Conservation (phyloP, 2,797 vertebrate species). For the Onychomys torridus region DNA sequence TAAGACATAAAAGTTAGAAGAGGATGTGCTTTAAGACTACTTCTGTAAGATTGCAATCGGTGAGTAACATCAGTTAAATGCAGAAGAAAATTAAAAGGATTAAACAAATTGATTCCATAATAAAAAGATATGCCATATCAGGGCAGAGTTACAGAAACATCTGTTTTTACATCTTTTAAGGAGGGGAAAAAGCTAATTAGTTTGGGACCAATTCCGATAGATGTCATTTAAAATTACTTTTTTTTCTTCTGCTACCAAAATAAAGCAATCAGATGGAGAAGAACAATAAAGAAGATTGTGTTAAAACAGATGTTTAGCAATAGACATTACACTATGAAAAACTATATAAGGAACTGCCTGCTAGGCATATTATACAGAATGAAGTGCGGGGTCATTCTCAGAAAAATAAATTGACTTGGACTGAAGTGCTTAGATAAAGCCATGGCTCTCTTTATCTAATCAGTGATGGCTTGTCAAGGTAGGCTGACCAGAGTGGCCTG, state of each 20-base stretch:
- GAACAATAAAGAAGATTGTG: constrained; percentile 72
- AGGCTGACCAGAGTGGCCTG: not conserved
- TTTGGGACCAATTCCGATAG: constrained; percentile 71
- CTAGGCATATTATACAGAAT: constrained; percentile 40
- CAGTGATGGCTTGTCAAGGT: not conserved
- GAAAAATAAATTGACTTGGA: constrained; percentile 28
- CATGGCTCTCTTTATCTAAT: constrained; percentile 11
- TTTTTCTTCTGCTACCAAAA: constrained; percentile 69
- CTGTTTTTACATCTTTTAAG: constrained; percentile 67
- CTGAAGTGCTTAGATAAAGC: not conserved
- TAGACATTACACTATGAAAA: constrained; percentile 74
- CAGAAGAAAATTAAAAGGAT: constrained; percentile 64
- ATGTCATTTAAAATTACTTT: constrained; percentile 82
- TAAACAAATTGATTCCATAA: constrained; percentile 37
- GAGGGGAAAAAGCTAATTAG: constrained; percentile 63
- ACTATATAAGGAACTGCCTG: constrained; percentile 73
- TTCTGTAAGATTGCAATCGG: constrained; percentile 49
- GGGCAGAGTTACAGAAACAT: constrained; percentile 67
- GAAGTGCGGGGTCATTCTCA: constrained; percentile 62
- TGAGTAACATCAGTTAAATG: constrained; percentile 61
- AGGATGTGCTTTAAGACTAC: constrained; percentile 53
- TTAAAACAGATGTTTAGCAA: constrained; percentile 80
- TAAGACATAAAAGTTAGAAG: constrained; percentile 35
- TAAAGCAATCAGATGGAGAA: constrained; percentile 83
- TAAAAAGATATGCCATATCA: constrained; percentile 68